Base-by-base conservation (phyloP, 2,888 invertebrate species). In the Hirtodrosophila confusa region DNA sequence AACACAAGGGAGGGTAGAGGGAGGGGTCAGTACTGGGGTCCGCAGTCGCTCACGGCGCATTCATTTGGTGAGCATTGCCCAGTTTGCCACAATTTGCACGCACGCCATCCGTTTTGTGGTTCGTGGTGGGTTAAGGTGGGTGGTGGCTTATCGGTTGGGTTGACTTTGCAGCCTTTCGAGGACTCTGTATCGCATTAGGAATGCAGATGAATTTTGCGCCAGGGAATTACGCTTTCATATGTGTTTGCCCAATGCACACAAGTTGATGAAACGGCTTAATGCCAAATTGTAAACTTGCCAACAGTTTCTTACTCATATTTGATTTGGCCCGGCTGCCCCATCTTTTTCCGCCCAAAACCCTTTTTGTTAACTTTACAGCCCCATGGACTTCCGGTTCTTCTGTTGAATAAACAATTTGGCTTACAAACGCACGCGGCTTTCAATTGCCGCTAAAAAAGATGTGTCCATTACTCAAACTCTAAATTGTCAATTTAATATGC, bases 361-460 rank as follows among this genome's bases (percentile, higher is more conserved):
- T 45, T 40, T 29, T 50, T 33, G 55, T 27, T 39, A 27, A 27
- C 4, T 44, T 72, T 62, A 11, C 74, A 68, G 69, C 41, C 55
- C 68, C 62, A 54, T 78, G 68, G 57, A 55, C 63, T 78, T 75
- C 79, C 83, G 71, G 51, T 37, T 55, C 37, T 37, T 55, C 37
- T 65, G 65, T 65, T 80, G 65, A 80, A 80, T 88, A 83, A 80
- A 69, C 72, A 86, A 80, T 75, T 64, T 54, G 80, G 80, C 39
- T 63, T 29, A 56, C 50, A 60, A 27, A 54, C 45, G 62, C 27
- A 27, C 51, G 75, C 63, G 23, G 11, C 51, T 40, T 61, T 31
- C 57, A 61, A 72, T 74, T 69, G 75, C 43, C 47, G 37, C 44
- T 39, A 8, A 39, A 33, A 57, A 61, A 50, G 44, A 33, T 39